Evolutionary conservation across 1,140 invertebrate species (phyloP).

Genomic region (Sinella curviseta): DNA sequence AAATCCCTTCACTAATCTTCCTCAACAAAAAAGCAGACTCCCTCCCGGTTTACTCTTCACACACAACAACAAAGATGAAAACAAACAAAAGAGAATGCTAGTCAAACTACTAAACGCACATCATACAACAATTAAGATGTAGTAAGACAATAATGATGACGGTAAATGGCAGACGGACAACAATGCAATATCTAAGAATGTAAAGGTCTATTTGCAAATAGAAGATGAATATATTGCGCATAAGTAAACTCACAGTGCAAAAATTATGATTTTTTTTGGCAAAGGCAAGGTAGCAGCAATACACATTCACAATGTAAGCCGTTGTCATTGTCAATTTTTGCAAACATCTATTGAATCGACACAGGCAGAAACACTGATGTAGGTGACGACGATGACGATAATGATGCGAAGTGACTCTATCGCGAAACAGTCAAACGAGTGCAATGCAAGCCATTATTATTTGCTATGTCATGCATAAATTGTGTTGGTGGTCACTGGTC

Average conservation of each 20-base stretch:
- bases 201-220: too few relatives aligned
- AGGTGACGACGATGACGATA: not conserved
- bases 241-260: too few relatives aligned
- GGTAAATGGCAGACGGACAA: too few relatives aligned
- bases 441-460: not conserved
- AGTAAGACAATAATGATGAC: too few relatives aligned
- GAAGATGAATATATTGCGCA: too few relatives aligned
- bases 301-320: not conserved
- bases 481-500: conserved; percentile 17
- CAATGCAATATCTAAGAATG: too few relatives aligned
- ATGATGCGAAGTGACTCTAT: not conserved
- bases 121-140: too few relatives aligned
- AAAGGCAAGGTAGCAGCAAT: not conserved
- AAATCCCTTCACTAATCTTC: not conserved
- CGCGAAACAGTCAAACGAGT: not conserved
- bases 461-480: not conserved
- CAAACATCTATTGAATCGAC: not conserved
- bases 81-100: not conserved
- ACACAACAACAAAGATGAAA: too few relatives aligned
- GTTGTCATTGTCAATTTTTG: not conserved
- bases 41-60: not conserved
- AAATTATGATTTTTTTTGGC: too few relatives aligned
- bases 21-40: not conserved
- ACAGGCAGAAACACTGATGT: not conserved
- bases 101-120: too few relatives aligned